phyloP scores from a whole-genome alignment of 2,888 invertebrate species.

The Drosophila testacea region DNA sequence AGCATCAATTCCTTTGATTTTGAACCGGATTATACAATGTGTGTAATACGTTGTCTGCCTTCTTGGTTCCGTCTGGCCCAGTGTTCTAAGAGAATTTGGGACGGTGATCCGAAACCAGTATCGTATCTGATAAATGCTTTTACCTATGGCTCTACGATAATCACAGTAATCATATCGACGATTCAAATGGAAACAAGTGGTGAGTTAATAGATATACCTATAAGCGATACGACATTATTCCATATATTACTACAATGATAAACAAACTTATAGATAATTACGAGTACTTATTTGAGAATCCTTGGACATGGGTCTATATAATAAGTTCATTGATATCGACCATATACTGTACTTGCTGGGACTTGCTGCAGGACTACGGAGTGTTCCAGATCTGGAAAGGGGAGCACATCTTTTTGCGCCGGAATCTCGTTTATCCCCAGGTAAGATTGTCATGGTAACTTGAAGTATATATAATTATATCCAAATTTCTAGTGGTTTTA shows the following conservation, averaged over 20 bases:
- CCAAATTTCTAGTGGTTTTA: slow-evolving; percentile 86
- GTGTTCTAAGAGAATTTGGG: slow-evolving; percentile 95
- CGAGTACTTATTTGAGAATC: slow-evolving; percentile 88
- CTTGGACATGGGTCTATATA: slow-evolving; percentile 95
- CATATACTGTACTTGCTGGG: slow-evolving; percentile 97
- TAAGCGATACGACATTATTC: no score
- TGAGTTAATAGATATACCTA: slow-evolving; percentile 65
- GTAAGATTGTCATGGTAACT: slow-evolving; percentile 84
- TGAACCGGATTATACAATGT: slow-evolving; percentile 89
- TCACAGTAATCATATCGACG: slow-evolving; percentile 93
- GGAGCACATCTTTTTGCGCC: slow-evolving; percentile 94
- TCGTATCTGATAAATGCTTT: slow-evolving; percentile 98
- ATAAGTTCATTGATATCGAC: slow-evolving; percentile 92
- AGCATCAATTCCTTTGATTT: slow-evolving; percentile 74
- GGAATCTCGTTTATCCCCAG: slow-evolving; percentile 96
- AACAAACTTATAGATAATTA: slow-evolving; percentile 85
- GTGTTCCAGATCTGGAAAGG: slow-evolving; percentile 94
- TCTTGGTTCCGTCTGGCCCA: slow-evolving; percentile 99
- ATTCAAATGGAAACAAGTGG: slow-evolving; percentile 82
- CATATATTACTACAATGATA: not conserved
- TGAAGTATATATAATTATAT: not conserved
- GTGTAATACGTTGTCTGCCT: slow-evolving; percentile 94
- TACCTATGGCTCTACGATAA: slow-evolving; percentile 97
- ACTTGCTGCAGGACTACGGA: slow-evolving; percentile 99
- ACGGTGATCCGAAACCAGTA: slow-evolving; percentile 92